Evolutionary conservation across 2,888 invertebrate species (phyloP), one percentile per base, ranked within the genome.

Genomic region (Drosophila rubida): DNA sequence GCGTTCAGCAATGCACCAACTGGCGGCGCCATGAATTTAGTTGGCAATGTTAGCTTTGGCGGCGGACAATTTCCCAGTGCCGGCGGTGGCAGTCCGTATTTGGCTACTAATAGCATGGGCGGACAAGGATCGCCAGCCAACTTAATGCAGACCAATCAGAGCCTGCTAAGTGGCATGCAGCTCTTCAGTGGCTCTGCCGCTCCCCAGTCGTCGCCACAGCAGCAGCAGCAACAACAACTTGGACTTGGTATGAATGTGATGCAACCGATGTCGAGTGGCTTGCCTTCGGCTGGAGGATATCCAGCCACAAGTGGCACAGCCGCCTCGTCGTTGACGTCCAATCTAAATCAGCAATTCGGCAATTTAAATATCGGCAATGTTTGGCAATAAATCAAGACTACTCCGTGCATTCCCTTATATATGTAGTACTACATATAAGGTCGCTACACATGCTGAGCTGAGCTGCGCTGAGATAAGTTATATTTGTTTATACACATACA

Each of bases 341-440:
- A 91, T 75, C 79, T 92, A 62, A 92, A 91, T 74, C 92, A 92
- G 75, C 92, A 92, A 80, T 92, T 92, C 78, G 91, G 92, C 51
- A 92, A 92, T 80, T 84, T 92, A 61, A 92, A 92, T 84, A 90
- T 92, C 68, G 92, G 92, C 45, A 92, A 92, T 87, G 92, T 92
- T 78, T 92, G 92, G 92, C 92, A 92, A 91, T 92, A 91, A 90
- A 82, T 53, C 23, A 49, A 45, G 41, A 57, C 45, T 62, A 57
- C 42, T 59, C 39, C 45, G 16, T 66, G 61, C 75, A 74, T 66
- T 75, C 67, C 76, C 60, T 60, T 63, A 41, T 55, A 44, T 45
- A 69, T 44, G 70, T 25, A 32, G 30, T 32, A 27, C 27, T 32
- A 32, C 30, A 32, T 32, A 32, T 32, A 32, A 32, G 32, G 32